These are phyloP conservation scores for Raja brachyura DNA, from an alignment of 2,113 vertebrate genomes.

Conservation along the genomic window DNA sequence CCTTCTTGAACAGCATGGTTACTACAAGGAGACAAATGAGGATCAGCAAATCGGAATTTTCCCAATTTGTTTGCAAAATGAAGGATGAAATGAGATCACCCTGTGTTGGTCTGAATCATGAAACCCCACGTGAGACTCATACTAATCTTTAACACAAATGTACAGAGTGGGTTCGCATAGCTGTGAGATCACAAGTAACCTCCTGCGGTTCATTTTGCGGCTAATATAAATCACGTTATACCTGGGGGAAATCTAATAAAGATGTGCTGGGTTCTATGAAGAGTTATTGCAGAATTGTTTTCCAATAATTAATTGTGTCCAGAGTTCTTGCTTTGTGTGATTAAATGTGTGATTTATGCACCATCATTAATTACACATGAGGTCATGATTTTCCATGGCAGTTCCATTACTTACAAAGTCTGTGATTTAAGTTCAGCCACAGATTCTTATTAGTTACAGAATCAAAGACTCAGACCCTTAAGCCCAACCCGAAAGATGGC, in stretches of 20 bases:
- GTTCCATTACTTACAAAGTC: neutral
- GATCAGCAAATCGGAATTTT: too few relatives aligned
- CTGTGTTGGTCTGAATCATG: neutral
- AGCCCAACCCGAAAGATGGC: too few relatives aligned
- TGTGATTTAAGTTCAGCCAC: neutral
- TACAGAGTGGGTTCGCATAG: neutral
- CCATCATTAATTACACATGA: neutral
- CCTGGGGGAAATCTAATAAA: slow-evolving; percentile 13
- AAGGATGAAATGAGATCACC: neutral
- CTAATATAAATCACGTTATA: neutral
- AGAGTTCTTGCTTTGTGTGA: neutral
- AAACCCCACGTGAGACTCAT: neutral
- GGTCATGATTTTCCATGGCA: neutral
- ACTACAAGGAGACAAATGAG: too few relatives aligned
- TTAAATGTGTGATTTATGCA: neutral
- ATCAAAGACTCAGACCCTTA: too few relatives aligned
- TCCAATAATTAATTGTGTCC: neutral
- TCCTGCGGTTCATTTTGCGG: neutral
- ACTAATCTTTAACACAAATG: neutral
- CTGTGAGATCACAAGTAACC: neutral
- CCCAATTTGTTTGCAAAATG: neutral
- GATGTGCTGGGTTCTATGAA: neutral
- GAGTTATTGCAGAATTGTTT: slow-evolving; percentile 7
- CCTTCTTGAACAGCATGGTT: too few relatives aligned
- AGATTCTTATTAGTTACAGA: neutral